Percentiles rank a stretch among this genome's conserved stretches.
These are phyloP conservation scores for Masticophis lateralis DNA, from an alignment of 2,797 vertebrate genomes.

Conservation along the genomic window DNA sequence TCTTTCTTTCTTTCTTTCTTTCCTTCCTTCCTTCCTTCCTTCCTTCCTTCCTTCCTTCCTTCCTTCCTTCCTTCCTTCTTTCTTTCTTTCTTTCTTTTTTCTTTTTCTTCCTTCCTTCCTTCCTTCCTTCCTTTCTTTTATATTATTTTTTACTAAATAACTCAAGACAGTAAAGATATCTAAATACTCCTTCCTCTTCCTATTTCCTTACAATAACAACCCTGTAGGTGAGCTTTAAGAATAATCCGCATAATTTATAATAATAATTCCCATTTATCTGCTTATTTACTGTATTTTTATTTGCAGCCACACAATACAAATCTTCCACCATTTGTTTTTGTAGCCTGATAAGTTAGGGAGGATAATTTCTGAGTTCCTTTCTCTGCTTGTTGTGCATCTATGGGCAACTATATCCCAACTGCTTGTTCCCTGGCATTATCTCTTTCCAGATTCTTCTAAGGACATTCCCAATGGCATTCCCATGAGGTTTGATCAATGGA, in stretches of 20 bases:
- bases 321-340: background rate
- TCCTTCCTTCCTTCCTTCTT: too few relatives aligned
- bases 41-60: too few relatives aligned
- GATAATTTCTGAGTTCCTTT: background rate
- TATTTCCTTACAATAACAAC: background rate
- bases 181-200: background rate
- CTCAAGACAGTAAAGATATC: background rate
- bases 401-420: too few relatives aligned
- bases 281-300: background rate
- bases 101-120: too few relatives aligned
- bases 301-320: background rate
- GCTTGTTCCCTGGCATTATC: too few relatives aligned
- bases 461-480: too few relatives aligned
- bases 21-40: too few relatives aligned
- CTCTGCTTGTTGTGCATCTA: background rate
- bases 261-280: background rate
- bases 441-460: too few relatives aligned
- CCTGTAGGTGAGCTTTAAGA: background rate
- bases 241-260: background rate
- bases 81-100: too few relatives aligned
- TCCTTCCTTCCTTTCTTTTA: too few relatives aligned
- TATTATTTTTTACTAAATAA: background rate
- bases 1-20: too few relatives aligned
- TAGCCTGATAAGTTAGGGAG: background rate
- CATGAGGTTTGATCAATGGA: background rate